phyloP scores from a whole-genome alignment of 2,113 vertebrate species.

The Geococcyx californianus region DNA sequence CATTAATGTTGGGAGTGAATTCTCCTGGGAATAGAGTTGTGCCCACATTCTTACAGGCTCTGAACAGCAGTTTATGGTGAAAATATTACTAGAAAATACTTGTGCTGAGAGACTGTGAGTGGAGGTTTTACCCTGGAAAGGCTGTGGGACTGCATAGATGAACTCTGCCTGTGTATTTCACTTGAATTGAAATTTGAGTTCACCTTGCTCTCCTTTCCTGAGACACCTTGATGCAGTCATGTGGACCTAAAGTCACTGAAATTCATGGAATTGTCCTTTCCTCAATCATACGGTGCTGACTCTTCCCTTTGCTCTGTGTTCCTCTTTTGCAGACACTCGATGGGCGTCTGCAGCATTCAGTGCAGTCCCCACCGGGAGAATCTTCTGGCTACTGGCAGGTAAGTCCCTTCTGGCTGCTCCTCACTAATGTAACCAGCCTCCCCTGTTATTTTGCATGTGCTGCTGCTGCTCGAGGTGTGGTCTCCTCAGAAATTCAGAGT shows the following conservation, averaged over 20 bases:
- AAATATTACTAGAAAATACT: background rate
- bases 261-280: background rate
- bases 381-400: slow-evolving; percentile 93
- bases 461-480: background rate
- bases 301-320: background rate
- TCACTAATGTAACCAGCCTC: background rate
- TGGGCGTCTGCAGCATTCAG: slow-evolving; percentile 96
- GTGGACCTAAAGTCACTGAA: background rate
- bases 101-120: background rate
- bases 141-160: background rate
- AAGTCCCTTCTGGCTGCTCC: background rate
- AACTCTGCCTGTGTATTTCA: background rate
- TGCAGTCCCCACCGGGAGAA: slow-evolving; percentile 87
- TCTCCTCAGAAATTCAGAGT: background rate
- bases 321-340: slow-evolving; percentile 82
- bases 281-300: fast-evolving
- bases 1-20: background rate
- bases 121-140: background rate
- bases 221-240: background rate
- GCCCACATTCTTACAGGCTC: background rate
- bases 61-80: background rate
- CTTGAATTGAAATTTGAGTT: background rate
- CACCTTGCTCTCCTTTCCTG: background rate
- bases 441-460: fast-evolving
- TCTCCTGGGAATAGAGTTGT: background rate